Evolutionary conservation across 2,113 vertebrate genomes (phyloP), one percentile per base, ranked within the genome.

Genomic region (Notechis scutatus): DNA sequence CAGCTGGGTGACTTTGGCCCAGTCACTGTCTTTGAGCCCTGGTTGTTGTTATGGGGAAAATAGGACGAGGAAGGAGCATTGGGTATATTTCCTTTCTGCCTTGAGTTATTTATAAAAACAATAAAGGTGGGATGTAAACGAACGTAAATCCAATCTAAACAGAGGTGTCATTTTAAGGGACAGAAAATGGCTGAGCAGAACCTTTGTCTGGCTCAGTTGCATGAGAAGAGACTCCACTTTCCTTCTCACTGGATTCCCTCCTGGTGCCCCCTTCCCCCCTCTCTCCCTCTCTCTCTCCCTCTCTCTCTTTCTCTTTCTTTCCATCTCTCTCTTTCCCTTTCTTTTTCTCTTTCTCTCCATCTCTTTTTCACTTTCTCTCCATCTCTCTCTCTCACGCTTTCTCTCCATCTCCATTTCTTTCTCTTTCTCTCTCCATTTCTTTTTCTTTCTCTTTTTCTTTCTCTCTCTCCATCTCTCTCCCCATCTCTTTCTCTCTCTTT

Each of bases 361-460:
- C 54, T 55, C 4, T 15, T 0, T 18, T 0, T 55, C 54, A 4
- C 15, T n/a, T n/a, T 56, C 55, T 55, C 21, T 57, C 21, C 7
- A 21, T 2, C 57, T 59, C 1, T 23, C 1, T 57, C 18, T 4
- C 12, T 54, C n/a, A n/a, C n/a, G n/a, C n/a, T n/a, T n/a, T n/a
- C 52, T 1, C 55, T 21, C 5, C 1, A 1, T 56, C 54, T 55
- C 1, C n/a, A n/a, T 3, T 0, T 15, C 54, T 18, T 4, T 15
- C 15, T 18, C 54, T 56, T 0, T 20, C 18, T 1, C n/a, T n/a
- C 15, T 55, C 15, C 18, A 3, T 55, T 1, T 55, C 15, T 20
- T 3, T 20, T 3, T 55, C 15, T 20, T 0, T 55, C 3, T 5
- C 4, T 56, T 0, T 20, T 4, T 56, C 1, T 56, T 11, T 56